phyloP scores from a whole-genome alignment of 35 echinoderm and acorn worm species.

The Diadema setosum region DNA sequence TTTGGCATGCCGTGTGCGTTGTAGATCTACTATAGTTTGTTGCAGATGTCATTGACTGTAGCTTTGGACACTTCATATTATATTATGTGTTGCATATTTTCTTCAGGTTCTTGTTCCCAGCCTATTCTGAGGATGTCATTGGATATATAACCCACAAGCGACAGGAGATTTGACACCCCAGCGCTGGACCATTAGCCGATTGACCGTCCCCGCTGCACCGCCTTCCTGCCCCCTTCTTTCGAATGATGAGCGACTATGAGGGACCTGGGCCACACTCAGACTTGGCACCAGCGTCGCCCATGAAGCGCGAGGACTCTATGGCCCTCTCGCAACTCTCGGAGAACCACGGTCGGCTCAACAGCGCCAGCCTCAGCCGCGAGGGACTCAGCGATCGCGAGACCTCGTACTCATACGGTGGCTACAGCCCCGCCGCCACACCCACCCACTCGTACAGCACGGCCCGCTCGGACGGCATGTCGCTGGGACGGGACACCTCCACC shows the following conservation, averaged over 20 bases:
- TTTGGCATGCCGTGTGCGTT: too few species aligned
- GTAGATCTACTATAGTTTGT: too few species aligned
- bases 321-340: slow-evolving; percentile 16
- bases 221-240: neutral
- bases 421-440: slow-evolving; percentile 73
- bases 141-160: neutral
- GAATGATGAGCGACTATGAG: neutral
- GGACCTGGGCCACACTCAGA: neutral
- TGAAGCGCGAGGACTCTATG: slow-evolving; percentile 37
- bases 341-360: slow-evolving; percentile 18
- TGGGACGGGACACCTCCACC: slow-evolving; percentile 43
- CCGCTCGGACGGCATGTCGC: slow-evolving; percentile 53
- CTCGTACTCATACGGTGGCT: slow-evolving; percentile 39
- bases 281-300: neutral
- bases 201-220: neutral
- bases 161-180: neutral
- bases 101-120: neutral
- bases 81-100: too few species aligned
- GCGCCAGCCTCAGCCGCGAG: slow-evolving; percentile 18
- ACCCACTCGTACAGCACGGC: slow-evolving; percentile 97
- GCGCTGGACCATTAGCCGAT: neutral
- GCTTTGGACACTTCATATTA: too few species aligned
- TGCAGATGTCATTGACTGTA: too few species aligned
- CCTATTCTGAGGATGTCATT: neutral
- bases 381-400: slow-evolving; percentile 43